Base-by-base conservation (phyloP, 2,888 invertebrate species). In the Shargacucullia verbasci region DNA sequence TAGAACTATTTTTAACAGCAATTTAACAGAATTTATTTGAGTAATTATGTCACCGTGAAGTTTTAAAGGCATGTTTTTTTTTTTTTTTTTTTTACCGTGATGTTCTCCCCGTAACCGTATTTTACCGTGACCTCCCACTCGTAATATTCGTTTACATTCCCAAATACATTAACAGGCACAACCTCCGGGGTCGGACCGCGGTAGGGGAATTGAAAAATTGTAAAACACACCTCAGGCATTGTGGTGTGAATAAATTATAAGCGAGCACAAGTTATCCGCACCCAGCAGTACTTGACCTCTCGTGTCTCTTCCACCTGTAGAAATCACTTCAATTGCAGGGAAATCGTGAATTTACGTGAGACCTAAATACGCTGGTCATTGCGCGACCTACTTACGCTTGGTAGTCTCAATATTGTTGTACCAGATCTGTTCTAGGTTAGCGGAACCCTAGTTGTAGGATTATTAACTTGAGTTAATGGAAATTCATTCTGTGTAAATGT, bases 241-340 rank as follows among this genome's bases (percentile, higher is more conserved):
- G 87, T 89, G 84, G 81, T 86, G 81, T 91, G 87, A 91, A 91
- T 92, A 91, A 91, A 89, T 91, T 87, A 91, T 90, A 87, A 88
- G 85, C 80, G 84, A 83, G 83, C 85, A 82, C 84, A 85, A 88
- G 83, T 87, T 86, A 79, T 81, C 76, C 76, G 59, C 63, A 61
- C 49, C 90, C 86, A 85, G 45, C 53, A 34, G 78, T 71, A 62
- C 44, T 27, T 69, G 89, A 82, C 45, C 87, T 72, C 46, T 76
- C 68, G 69, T 78, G 68, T 82, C 80, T 80, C 83, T 74, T 81
- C 60, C 63, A 60, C 29, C 52, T 67, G 67, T 63, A 70, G 66
- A 81, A 82, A 76, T 75, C 65, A 61, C 65, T 62, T 43, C 59
- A 59, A 50, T 55, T 46, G 64, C 62, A 72, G 83, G 82, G 75